Evolutionary conservation across 1,140 invertebrate genomes (phyloP).

Genomic region (Anagrus nilaparvatae): DNA sequence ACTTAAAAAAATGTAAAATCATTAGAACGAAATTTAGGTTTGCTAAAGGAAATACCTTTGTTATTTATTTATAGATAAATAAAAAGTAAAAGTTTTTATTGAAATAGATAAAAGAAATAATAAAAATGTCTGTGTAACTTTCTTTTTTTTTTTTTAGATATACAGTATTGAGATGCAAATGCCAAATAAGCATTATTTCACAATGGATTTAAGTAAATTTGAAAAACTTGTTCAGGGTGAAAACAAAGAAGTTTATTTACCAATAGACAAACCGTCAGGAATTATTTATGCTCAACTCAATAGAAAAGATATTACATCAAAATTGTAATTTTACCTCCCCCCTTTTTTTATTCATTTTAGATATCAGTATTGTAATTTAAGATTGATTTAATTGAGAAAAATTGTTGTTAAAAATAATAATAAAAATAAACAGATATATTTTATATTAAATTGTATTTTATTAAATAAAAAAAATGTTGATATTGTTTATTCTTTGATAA

Average conservation of each 20-base stretch:
- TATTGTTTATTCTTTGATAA: too few relatives aligned
- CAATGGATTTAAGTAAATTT: constrained; percentile 62
- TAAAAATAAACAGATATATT: not conserved
- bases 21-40: not conserved
- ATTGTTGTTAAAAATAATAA: not conserved
- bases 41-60: too few relatives aligned
- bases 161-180: constrained; percentile 59
- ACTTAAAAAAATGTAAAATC: too few relatives aligned
- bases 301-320: constrained; percentile 44
- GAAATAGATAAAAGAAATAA: too few relatives aligned
- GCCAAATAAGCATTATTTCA: constrained; percentile 71
- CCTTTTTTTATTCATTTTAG: too few relatives aligned
- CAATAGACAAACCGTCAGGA: constrained; percentile 65
- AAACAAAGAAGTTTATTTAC: constrained; percentile 60
- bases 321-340: constrained; percentile 41
- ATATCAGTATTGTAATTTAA: too few relatives aligned
- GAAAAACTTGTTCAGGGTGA: constrained; percentile 46
- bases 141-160: constrained; percentile 42
- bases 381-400: not conserved
- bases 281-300: constrained; percentile 59
- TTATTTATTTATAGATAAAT: too few relatives aligned
- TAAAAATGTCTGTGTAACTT: too few relatives aligned
- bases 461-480: too few relatives aligned
- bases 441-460: too few relatives aligned
- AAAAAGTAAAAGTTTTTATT: too few relatives aligned